Conservation (phyloP, 2,797 vertebrate species). For the Artibeus lituratus region DNA sequence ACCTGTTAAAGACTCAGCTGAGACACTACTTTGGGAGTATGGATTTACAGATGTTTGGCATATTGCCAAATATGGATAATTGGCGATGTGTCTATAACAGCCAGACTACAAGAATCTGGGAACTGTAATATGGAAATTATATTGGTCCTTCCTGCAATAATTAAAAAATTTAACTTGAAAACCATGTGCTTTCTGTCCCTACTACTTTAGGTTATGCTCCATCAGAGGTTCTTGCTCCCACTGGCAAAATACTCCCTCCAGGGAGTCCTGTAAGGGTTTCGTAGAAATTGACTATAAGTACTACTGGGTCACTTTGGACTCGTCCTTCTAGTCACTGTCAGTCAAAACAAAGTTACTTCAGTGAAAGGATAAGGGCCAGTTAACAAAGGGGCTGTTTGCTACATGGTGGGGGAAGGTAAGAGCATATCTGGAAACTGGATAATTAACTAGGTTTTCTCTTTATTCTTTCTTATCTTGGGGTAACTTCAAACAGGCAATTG, state of each 20-base stretch:
- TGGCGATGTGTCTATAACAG: background rate
- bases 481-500: background rate
- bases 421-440: background rate
- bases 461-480: background rate
- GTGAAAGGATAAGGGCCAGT: background rate
- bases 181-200: background rate
- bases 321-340: background rate
- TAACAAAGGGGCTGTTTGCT: background rate
- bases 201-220: background rate
- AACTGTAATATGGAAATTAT: background rate
- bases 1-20: background rate
- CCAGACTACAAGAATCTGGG: background rate
- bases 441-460: background rate
- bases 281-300: background rate
- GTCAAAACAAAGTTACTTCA: background rate
- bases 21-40: background rate
- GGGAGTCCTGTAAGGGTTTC: background rate
- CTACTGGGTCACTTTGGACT: background rate
- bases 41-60: background rate
- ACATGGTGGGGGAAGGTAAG: background rate
- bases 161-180: background rate
- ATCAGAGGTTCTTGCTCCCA: background rate
- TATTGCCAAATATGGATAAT: background rate
- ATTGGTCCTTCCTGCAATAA: background rate
- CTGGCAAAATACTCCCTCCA: background rate